phyloP scores from a whole-genome alignment of 2,113 vertebrate genomes.

The Microtus richardsoni region DNA sequence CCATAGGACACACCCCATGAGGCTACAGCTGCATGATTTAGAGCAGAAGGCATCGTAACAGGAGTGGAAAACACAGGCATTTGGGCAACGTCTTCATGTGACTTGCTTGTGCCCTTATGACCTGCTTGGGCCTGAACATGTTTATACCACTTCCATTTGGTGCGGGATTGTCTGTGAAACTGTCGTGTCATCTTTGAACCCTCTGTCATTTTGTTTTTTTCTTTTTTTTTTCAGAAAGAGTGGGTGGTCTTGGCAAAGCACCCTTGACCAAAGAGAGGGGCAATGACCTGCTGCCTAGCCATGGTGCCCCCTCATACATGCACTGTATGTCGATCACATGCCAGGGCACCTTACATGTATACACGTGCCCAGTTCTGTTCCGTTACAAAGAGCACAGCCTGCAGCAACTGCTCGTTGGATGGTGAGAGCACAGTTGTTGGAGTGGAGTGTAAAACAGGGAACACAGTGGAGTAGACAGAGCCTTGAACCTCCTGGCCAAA shows the following conservation, averaged over 20 bases:
- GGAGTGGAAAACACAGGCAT: not conserved
- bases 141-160: not conserved
- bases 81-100: not conserved
- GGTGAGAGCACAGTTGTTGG: not conserved
- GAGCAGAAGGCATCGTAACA: not conserved
- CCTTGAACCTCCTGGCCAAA: not conserved
- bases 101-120: not conserved
- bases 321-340: not conserved
- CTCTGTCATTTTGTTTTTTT: not conserved
- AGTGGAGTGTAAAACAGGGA: not conserved
- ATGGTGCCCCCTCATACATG: not conserved
- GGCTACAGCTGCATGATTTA: not conserved
- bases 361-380: not conserved
- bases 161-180: accelerated
- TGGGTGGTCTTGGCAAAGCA: not conserved
- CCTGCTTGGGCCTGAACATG: not conserved
- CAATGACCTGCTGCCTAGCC: accelerated
- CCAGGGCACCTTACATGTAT: too few species aligned
- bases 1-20: too few species aligned
- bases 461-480: accelerated
- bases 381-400: not conserved
- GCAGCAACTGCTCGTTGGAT: not conserved
- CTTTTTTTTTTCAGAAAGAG: not conserved
- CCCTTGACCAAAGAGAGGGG: not conserved
- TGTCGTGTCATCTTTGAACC: accelerated